phyloP scores from a whole-genome alignment of 2,113 vertebrate species.

The human region DNA sequence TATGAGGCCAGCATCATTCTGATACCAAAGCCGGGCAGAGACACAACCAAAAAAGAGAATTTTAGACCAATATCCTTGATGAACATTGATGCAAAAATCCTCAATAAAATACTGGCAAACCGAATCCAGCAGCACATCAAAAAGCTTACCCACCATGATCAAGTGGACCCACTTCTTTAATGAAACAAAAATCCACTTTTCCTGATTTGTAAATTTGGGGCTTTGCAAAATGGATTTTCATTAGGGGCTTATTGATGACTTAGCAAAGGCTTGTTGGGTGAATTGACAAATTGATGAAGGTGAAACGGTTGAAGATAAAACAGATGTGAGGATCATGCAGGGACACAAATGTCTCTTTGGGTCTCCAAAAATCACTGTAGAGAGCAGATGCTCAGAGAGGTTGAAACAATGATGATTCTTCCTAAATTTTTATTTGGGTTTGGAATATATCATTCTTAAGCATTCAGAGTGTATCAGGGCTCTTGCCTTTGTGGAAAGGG shows the following conservation, averaged over 20 bases:
- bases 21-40: too few relatives aligned
- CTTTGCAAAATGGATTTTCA: slow-evolving; percentile 16
- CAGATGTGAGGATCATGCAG: not conserved
- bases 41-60: too few relatives aligned
- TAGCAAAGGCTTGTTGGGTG: not conserved
- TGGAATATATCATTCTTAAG: not conserved
- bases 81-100: too few relatives aligned
- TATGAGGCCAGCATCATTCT: too few relatives aligned
- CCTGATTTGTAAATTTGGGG: not conserved
- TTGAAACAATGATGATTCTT: not conserved
- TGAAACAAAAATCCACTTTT: not conserved
- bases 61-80: too few relatives aligned
- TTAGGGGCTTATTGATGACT: not conserved
- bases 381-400: not conserved
- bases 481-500: not conserved
- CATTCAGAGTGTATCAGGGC: not conserved
- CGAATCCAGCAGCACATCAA: too few relatives aligned
- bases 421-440: not conserved
- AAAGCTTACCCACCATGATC: too few relatives aligned
- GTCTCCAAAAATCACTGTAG: not conserved
- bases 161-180: not conserved
- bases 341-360: not conserved
- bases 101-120: too few relatives aligned
- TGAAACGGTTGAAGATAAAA: not conserved
- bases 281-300: not conserved